phyloP scores from a whole-genome alignment of 2,113 vertebrate genomes.

The Eidolon helvum region DNA sequence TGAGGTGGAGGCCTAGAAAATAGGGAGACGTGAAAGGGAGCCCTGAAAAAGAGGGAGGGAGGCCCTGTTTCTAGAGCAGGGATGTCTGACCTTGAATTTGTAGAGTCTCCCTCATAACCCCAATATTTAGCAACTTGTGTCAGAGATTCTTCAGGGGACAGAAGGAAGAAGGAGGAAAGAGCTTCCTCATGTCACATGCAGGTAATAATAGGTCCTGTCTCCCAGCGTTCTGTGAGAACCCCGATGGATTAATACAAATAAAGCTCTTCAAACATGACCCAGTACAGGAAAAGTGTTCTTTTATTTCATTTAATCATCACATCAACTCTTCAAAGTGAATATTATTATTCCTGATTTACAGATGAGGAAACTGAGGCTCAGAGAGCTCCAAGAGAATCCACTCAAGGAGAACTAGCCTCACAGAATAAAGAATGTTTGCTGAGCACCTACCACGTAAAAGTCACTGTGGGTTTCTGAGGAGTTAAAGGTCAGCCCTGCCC shows the following conservation, averaged over 20 bases:
- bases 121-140: too few species aligned
- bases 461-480: not conserved
- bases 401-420: too few species aligned
- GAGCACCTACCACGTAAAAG: rapidly evolving
- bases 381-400: not conserved
- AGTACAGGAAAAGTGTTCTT: not conserved
- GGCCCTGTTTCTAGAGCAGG: not conserved
- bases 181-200: not conserved
- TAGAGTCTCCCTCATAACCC: not conserved
- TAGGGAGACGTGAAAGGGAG: not conserved
- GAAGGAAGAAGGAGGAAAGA: not conserved
- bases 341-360: not conserved
- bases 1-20: not conserved
- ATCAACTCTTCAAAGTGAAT: not conserved
- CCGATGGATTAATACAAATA: not conserved
- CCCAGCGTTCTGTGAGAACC: not conserved
- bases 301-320: not conserved
- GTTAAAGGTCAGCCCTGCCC: rapidly evolving
- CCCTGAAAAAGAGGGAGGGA: not conserved
- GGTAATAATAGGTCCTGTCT: not conserved
- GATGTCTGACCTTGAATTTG: not conserved
- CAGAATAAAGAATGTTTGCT: too few species aligned
- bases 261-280: not conserved
- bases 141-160: not conserved
- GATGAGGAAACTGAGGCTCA: not conserved